These are phyloP conservation scores for Callionymus lyra DNA, from an alignment of 2,113 vertebrate species.

Conservation along the genomic window DNA sequence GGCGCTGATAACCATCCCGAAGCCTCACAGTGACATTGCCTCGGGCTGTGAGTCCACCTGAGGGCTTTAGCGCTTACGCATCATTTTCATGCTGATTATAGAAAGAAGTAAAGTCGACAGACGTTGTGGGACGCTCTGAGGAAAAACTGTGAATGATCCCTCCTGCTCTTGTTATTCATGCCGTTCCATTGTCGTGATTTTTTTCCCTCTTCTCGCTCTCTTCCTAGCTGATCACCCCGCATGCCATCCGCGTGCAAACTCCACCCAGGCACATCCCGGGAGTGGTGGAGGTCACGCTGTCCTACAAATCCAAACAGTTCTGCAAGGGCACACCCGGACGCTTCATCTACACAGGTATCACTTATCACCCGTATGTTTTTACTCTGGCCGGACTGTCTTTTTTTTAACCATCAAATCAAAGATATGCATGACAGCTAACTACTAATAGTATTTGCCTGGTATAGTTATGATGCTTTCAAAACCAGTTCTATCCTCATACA, in stretches of 20 bases:
- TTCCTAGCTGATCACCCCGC: conserved; percentile 89
- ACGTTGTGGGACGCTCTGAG: conserved; percentile 25
- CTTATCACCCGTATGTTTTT: conserved; percentile 9
- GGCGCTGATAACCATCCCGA: conserved; percentile 52
- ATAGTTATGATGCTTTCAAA: no score
- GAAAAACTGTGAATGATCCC: conserved; percentile 14
- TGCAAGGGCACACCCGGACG: conserved; percentile 98
- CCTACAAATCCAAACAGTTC: conserved; percentile 99
- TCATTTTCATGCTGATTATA: conserved; percentile 52
- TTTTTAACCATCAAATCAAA: no score
- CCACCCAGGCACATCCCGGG: conserved; percentile 97
- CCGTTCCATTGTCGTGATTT: conserved; percentile 40
- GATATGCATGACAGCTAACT: no score
- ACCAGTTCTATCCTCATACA: no score
- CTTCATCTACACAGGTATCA: conserved; percentile 97
- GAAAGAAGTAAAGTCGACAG: conserved; percentile 47
- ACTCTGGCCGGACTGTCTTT: no score
- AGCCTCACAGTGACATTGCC: conserved; percentile 55
- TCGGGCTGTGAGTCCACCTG: conserved; percentile 46
- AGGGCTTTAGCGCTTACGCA: conserved; percentile 39
- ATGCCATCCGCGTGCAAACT: conserved; percentile 95
- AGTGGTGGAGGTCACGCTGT: conserved; percentile 97
- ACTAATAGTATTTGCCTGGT: no score
- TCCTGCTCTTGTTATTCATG: conserved; percentile 21
- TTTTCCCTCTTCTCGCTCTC: conserved; percentile 38